Base-by-base conservation (phyloP, 1,140 invertebrate species). In the Magallana ariakensis region DNA sequence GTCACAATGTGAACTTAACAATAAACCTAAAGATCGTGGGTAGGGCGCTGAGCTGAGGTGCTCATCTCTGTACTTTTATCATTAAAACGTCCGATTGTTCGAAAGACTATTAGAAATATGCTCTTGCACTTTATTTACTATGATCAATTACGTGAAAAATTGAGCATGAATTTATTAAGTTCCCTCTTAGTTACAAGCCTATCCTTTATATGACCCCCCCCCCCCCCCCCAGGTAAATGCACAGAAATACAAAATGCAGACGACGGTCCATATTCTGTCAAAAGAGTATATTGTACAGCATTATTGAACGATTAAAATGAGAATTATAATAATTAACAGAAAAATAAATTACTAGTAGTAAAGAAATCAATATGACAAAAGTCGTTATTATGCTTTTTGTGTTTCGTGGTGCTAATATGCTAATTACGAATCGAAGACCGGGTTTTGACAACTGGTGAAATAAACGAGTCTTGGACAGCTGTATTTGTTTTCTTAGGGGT, bases 401-500 rank as follows among this genome's bases (percentile, higher is more conserved):
- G 66, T 33, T 75, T 26, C 66, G 2, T 26, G 66, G 22, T 13
- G 22, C 10, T 75, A 75, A 22, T 33, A 10, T 2, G 26, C 58
- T n/a, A 10, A 26, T 26, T 26, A 75, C 9, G 22, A 75, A 75
- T 33, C 11, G 66, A 75, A 26, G 66, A 75, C 22, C 22, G 33
- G 22, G 0, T 75, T 75, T 19, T 75, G 19, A 75, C 66, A 75
- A 26, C 13, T 11, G 33, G 22, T 75, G 66, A 11, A 75, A 75
- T 22, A 75, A 75, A 33, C 26, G 22, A 26, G 66, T 22, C 66
- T 26, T 75, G 33, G 66, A 75, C 66, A 75, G 22, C 66, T 75
- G 66, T 26, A 70, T 75, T 75, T 75, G 66, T 75, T 75, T 75
- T 75, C 66, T 26, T 26, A 75, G 22, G 66, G 22, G 66, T 75